A percentile compares a stretch with the other conserved stretches of the same genome.
Conservation (phyloP, 2,888 invertebrate genomes). For the Microctonus aethiopoides region DNA sequence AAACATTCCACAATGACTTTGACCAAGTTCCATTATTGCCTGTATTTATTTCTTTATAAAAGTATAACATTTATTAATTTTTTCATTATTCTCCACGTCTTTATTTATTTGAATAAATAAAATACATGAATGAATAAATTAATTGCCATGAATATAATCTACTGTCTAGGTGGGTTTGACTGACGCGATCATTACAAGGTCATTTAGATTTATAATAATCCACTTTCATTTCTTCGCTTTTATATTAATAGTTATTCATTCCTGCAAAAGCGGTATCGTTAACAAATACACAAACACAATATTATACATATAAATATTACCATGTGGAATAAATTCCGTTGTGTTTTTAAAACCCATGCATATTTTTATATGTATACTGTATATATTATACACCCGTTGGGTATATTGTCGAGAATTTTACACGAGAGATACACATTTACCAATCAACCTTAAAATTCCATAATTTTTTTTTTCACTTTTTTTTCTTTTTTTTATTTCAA, state of each 20-base stretch:
- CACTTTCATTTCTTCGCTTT: constrained; percentile 18
- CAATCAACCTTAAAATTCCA: neutral
- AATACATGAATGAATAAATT: neutral
- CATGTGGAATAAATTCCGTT: neutral
- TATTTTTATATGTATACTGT: neutral
- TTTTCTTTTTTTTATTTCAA: neutral
- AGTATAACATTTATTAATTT: neutral
- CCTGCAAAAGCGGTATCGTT: neutral
- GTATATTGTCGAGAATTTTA: neutral
- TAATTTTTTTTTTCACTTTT: neutral
- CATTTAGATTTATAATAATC: constrained; percentile 11
- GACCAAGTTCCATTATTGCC: constrained; percentile 5
- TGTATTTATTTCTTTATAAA: neutral
- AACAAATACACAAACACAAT: neutral
- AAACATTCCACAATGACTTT: constrained; percentile 1
- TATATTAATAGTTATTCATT: too few relatives aligned
- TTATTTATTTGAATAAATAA: neutral
- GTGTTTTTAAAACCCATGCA: neutral
- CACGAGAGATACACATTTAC: neutral
- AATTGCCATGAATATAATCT: constrained; percentile 12
- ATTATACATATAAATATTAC: neutral
- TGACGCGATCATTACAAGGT: constrained; percentile 14
- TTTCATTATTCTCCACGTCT: neutral
- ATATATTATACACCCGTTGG: neutral
- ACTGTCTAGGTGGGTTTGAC: neutral